A percentile compares a stretch with the other conserved stretches of the same genome.
These are phyloP conservation scores for Euspilapteryx auroguttella DNA, from an alignment of 2,888 invertebrate species.

Conservation along the genomic window DNA sequence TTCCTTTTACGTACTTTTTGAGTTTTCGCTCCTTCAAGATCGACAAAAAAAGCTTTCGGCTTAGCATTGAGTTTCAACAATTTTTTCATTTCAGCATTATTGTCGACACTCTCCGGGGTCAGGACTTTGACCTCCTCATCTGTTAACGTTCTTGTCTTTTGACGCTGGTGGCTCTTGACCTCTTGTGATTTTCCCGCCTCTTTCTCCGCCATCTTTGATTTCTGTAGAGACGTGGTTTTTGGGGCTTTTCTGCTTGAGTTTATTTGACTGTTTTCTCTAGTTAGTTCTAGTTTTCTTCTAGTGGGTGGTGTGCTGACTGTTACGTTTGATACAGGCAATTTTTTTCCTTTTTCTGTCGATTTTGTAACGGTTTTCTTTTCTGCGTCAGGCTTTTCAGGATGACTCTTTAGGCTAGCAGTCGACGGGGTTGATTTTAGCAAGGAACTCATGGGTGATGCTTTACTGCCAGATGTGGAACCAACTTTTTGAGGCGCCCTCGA, in stretches of 20 bases:
- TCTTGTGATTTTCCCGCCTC: conserved; percentile 2
- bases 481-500: conserved; percentile 20
- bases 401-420: conserved; percentile 18
- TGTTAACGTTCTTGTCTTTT: conserved; percentile 42
- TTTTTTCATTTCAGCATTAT: conserved; percentile 36
- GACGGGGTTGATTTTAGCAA: conserved; percentile 29
- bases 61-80: conserved; percentile 26
- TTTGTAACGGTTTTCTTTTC: conserved; percentile 10
- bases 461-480: conserved; percentile 11
- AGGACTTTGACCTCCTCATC: conserved; percentile 41
- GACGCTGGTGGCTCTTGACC: conserved; percentile 18
- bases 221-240: too few relatives aligned
- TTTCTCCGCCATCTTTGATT: conserved; percentile 2
- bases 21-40: conserved; percentile 25
- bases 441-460: conserved; percentile 29
- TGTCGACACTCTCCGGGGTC: conserved; percentile 25
- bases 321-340: conserved; percentile 19
- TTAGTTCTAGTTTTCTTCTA: conserved; percentile 11
- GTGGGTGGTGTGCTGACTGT: conserved; percentile 34
- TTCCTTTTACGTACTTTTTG: too few relatives aligned
- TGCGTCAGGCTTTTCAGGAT: too few relatives aligned
- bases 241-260: too few relatives aligned
- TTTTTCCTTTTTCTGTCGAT: conserved; percentile 11
- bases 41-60: conserved; percentile 41
- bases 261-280: too few relatives aligned